Conservation (phyloP, 35 echinoderm and acorn worm genomes). For the Amphiura filiformis region DNA sequence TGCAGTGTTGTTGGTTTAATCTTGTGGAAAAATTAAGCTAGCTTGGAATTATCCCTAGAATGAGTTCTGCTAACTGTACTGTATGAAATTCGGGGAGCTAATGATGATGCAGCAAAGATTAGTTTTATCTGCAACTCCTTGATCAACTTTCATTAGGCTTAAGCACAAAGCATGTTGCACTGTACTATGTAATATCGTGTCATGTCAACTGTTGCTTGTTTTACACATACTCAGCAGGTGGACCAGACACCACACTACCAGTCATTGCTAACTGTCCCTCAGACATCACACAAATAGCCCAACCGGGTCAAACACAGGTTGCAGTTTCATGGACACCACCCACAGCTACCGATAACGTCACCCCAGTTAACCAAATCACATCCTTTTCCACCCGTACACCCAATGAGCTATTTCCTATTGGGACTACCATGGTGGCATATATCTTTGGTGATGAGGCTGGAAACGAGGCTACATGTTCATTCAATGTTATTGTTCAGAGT, state of each 20-base stretch:
- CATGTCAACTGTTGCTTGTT: neutral
- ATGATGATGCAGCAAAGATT: too few species aligned
- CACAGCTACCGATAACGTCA: slow-evolving; percentile 50
- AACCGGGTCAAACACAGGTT: neutral
- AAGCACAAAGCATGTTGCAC: too few species aligned
- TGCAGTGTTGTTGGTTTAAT: too few species aligned
- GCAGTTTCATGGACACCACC: slow-evolving; percentile 42
- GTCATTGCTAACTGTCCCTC: slow-evolving; percentile 42
- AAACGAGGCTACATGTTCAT: slow-evolving; percentile 44
- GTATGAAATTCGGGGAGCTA: too few species aligned
- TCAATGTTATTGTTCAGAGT: slow-evolving; percentile 45
- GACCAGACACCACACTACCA: slow-evolving; percentile 17
- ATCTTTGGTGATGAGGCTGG: slow-evolving; percentile 54
- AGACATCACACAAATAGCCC: slow-evolving; percentile 6
- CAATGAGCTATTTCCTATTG: slow-evolving; percentile 39
- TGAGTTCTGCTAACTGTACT: too few species aligned
- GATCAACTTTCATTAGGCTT: too few species aligned
- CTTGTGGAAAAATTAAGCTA: too few species aligned
- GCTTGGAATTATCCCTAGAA: too few species aligned
- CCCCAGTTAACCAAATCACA: neutral
- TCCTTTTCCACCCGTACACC: neutral
- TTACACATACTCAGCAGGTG: neutral
- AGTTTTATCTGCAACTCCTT: too few species aligned
- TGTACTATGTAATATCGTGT: too few species aligned
- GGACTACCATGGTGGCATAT: slow-evolving; percentile 47